Evolutionary conservation across 2,113 vertebrate species (phyloP).

Genomic region (Notiomystis cincta): DNA sequence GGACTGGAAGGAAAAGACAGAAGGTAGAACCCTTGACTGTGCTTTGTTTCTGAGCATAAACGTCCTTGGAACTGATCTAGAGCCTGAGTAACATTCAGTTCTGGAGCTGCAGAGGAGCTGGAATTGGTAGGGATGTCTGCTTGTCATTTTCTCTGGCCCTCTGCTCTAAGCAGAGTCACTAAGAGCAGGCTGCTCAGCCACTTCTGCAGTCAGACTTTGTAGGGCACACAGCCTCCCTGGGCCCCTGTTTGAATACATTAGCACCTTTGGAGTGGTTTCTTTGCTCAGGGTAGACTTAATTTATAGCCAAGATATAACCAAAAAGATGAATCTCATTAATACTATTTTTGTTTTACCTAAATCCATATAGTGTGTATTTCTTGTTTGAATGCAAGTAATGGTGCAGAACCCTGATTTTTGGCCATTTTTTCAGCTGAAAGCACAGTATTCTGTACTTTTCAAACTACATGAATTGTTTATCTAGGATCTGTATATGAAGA

Average conservation of each 20-base stretch:
- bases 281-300: not conserved
- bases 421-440: not conserved
- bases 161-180: not conserved
- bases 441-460: not conserved
- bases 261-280: not conserved
- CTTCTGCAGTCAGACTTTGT: not conserved
- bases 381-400: not conserved
- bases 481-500: not conserved
- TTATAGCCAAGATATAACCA: not conserved
- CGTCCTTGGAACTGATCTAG: not conserved
- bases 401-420: not conserved
- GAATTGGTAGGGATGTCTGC: not conserved
- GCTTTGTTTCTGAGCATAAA: not conserved
- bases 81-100: not conserved
- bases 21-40: not conserved
- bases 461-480: not conserved
- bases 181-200: not conserved
- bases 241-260: not conserved
- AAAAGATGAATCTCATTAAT: not conserved
- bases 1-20: not conserved
- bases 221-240: not conserved
- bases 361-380: not conserved
- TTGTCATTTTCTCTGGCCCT: not conserved
- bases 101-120: not conserved
- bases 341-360: not conserved